Evolutionary conservation across 2,797 vertebrate genomes (phyloP).

Genomic region (Schizothorax lantsangensis): DNA sequence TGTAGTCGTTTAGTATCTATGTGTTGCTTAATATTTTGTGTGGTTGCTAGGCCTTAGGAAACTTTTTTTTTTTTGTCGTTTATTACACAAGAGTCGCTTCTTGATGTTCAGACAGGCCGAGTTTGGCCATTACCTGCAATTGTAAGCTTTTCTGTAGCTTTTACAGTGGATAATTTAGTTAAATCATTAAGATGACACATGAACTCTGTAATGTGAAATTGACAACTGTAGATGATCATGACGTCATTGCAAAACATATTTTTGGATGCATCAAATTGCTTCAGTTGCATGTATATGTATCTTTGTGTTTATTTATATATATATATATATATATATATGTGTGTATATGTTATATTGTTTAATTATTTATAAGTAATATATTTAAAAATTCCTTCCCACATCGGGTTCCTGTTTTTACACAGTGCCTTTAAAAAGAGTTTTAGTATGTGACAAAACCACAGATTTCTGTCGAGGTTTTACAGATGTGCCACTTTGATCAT

Average conservation of each 20-base stretch:
- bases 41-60: conserved; percentile 13
- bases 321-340: neutral
- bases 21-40: conserved; percentile 11
- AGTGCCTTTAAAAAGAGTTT: neutral
- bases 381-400: neutral
- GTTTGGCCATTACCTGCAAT: neutral
- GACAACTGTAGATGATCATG: neutral
- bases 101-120: neutral
- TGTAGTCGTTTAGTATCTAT: neutral
- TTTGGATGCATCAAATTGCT: neutral
- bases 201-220: neutral
- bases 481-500: neutral
- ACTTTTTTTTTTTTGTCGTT: conserved; percentile 24
- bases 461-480: neutral
- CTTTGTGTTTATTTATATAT: neutral
- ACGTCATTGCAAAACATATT: neutral
- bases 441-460: neutral
- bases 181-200: neutral
- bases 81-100: neutral
- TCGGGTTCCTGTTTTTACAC: conserved; percentile 21
- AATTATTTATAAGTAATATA: too few relatives aligned
- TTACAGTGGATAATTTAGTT: neutral
- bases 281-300: neutral
- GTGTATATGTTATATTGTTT: neutral
- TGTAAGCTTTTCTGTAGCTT: neutral